Conservation (phyloP, 2,113 vertebrate species). For the Agelaius tricolor region DNA sequence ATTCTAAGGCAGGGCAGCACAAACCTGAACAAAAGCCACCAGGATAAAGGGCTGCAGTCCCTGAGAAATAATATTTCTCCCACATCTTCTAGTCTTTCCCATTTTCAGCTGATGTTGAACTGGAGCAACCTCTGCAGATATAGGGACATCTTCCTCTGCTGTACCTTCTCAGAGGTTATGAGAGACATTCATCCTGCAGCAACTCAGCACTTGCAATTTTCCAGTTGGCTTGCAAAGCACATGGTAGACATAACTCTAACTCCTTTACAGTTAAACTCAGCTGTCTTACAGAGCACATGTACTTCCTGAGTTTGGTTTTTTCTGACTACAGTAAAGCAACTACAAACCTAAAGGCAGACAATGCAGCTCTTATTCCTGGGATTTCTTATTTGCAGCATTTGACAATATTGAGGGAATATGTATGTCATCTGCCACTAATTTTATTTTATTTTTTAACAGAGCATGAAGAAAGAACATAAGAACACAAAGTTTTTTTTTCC, state of each 20-base stretch:
- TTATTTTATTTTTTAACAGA: neutral
- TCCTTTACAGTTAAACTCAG: neutral
- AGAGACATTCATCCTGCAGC: neutral
- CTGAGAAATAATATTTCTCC: neutral
- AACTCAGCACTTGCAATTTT: neutral
- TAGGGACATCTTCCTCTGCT: neutral
- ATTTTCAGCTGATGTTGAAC: neutral
- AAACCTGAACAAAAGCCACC: neutral
- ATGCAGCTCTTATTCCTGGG: neutral
- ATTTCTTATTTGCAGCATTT: neutral
- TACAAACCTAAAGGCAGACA: neutral
- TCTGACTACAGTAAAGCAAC: neutral
- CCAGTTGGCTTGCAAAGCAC: neutral
- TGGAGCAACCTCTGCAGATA: neutral
- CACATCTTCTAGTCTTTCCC: neutral
- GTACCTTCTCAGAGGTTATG: neutral
- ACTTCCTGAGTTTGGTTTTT: neutral
- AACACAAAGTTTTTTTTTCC: neutral
- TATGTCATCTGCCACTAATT: neutral
- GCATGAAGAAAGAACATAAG: neutral
- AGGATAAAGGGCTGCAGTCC: neutral
- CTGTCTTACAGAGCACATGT: neutral
- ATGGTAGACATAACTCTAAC: neutral
- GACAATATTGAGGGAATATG: neutral
- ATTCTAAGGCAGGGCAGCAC: neutral